phyloP scores from a whole-genome alignment of 2,113 vertebrate species.

The Oryzias melastigma region DNA sequence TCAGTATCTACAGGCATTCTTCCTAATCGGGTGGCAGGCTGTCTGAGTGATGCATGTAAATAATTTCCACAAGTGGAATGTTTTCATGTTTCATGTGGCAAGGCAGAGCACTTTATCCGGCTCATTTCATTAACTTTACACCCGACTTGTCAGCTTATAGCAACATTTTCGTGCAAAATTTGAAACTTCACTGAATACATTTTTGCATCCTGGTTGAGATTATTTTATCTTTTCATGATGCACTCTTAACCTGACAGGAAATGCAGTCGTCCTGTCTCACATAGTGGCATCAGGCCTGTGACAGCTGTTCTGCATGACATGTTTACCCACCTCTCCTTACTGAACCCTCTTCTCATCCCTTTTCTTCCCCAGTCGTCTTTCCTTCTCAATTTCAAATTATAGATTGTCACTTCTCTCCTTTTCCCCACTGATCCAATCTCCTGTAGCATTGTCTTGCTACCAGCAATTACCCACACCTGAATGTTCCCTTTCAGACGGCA shows the following conservation, averaged over 20 bases:
- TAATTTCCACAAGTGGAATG: constrained; percentile 26
- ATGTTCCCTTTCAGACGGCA: constrained; percentile 44
- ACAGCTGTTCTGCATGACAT: constrained; percentile 28
- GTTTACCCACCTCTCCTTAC: background rate
- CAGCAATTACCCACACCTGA: constrained; percentile 61
- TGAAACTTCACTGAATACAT: constrained; percentile 3
- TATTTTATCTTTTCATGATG: constrained; percentile 27
- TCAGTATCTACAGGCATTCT: constrained; percentile 27
- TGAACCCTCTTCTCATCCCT: background rate
- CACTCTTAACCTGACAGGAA: constrained; percentile 40
- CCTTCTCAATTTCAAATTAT: constrained; percentile 56
- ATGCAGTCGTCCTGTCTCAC: constrained; percentile 41
- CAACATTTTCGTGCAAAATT: constrained; percentile 11
- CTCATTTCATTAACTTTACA: constrained; percentile 28
- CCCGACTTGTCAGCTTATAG: constrained; percentile 9
- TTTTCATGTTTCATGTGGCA: constrained; percentile 14
- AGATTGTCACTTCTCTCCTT: constrained; percentile 41
- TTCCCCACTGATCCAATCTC: constrained; percentile 51
- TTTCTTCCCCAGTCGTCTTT: constrained; percentile 30
- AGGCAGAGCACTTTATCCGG: constrained; percentile 18
- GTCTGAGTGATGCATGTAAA: constrained; percentile 43
- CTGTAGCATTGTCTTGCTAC: constrained; percentile 51
- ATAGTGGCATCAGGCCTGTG: constrained; percentile 38
- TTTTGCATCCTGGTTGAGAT: constrained; percentile 6
- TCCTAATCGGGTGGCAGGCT: constrained; percentile 31